Percentiles rank a stretch among this genome's conserved stretches.
Evolutionary conservation across 1,140 invertebrate genomes (phyloP).

Genomic region (Neodiprion lecontei): DNA sequence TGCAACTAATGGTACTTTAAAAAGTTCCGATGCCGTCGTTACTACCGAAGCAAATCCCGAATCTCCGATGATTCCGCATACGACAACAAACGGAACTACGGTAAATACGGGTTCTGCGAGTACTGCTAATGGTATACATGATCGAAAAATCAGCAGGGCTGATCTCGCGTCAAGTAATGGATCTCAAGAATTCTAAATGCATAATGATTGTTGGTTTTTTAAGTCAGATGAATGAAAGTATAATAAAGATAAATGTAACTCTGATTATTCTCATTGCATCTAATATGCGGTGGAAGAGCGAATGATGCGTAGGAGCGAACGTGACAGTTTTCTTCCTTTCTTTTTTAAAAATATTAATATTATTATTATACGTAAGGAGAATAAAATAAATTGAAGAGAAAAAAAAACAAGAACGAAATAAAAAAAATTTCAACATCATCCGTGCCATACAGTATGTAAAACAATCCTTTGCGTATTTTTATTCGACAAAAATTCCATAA

Average conservation of each 20-base stretch:
- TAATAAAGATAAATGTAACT: not conserved
- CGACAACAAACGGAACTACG: not conserved
- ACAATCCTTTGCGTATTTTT: not conserved
- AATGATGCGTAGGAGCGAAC: not conserved
- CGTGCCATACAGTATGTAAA: not conserved
- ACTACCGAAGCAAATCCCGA: no score
- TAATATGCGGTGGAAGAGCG: no score
- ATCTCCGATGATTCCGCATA: not conserved
- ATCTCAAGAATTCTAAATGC: not conserved
- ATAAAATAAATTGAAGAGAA: not conserved
- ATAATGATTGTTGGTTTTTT: not conserved
- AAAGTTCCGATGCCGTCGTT: not conserved
- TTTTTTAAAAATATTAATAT: not conserved
- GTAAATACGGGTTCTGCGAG: not conserved
- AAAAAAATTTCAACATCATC: not conserved
- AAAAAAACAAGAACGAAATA: not conserved
- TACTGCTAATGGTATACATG: not conserved
- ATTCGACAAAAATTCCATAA: not conserved
- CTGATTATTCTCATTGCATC: not conserved
- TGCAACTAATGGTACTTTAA: not conserved
- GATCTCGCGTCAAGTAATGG: not conserved
- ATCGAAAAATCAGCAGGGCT: not conserved
- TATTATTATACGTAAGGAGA: not conserved
- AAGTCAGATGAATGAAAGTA: constrained; percentile 1
- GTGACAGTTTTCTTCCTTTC: not conserved